A percentile compares a stretch with the other conserved stretches of the same genome.
phyloP scores from a whole-genome alignment of 2,888 invertebrate species.

The Diarsia rubi region DNA sequence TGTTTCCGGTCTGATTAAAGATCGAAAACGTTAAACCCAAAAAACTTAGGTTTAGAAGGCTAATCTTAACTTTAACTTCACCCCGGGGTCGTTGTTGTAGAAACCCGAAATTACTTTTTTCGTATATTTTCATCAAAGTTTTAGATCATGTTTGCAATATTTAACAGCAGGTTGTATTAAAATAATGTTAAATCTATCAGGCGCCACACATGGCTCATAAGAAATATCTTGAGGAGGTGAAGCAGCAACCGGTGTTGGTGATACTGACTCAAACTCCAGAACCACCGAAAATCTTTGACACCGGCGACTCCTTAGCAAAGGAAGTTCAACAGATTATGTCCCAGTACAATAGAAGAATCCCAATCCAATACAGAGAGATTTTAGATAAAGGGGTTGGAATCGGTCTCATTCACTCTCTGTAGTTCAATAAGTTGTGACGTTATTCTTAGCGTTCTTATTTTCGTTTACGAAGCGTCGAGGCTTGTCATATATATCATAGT shows the following conservation, averaged over 20 bases:
- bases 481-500: not conserved
- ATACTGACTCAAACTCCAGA: not conserved
- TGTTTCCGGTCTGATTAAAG: not conserved
- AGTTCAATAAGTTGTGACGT: not conserved
- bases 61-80: not conserved
- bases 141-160: not conserved
- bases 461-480: too few species aligned
- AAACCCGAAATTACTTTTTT: not conserved
- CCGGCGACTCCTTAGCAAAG: constrained; percentile 26
- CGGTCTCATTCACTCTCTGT: not conserved
- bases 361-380: too few species aligned
- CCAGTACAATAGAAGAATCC: constrained; percentile 6
- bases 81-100: too few species aligned
- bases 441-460: not conserved
- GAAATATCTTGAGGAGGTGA: constrained; percentile 19
- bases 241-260: constrained; percentile 11
- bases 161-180: constrained; percentile 17
- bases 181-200: constrained; percentile 45
- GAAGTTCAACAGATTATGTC: constrained; percentile 33
- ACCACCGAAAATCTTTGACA: not conserved
- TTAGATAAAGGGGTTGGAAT: not conserved
- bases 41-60: not conserved
- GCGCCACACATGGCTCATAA: constrained; percentile 49
- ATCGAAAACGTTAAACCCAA: not conserved
- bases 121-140: not conserved